Evolutionary conservation across 2,113 vertebrate species (phyloP), one percentile per base, ranked within the genome.

Genomic region (Petromus typicus): DNA sequence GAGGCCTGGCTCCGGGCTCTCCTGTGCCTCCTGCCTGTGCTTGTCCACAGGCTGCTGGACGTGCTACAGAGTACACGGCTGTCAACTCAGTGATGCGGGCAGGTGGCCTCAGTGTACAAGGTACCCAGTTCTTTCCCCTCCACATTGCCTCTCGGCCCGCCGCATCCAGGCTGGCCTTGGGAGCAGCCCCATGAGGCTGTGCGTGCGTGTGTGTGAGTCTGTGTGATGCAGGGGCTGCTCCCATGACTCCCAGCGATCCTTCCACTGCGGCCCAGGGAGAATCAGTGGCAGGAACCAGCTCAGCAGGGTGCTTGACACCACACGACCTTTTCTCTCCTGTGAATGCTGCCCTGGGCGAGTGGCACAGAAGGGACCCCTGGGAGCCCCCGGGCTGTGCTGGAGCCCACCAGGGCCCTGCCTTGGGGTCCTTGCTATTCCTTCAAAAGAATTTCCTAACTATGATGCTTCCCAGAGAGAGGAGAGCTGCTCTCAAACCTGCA

Each of bases 121-220:
- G 34, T 23, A 6, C 43, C 48, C 40, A 27, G 14, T 20, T 40
- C 61, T 34, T 32, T 73, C 10, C 66, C 40, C 9, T n/a, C 78
- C 66, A 34, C 10, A 7, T 54, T 34, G 27, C 67, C 54, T 79
- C 66, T 32, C 59, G 18, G 64, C 5, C 34, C 73, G 66, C 48
- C 37, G 57, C 32, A 25, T 59, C 67, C 54, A 30, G 73, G 30
- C 51, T 37, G 80, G 23, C 16, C 37, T 37, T 56, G 45, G 23
- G 20, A 40, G 69, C 40, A 59, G 56, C 32, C 37, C 30, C 54
- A 45, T 16, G 6, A 14, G 61, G 27, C 20, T 25, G 83, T 17
- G 22, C 4, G 11, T 3, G 43, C 2, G 25, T 13, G 63, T 2
- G 1, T 10, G 64, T 34, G 34, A 8, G 7, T 18, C 0, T 45